Evolutionary conservation across 2,888 invertebrate genomes (phyloP).

Genomic region (Rhamphomyia laevipes): DNA sequence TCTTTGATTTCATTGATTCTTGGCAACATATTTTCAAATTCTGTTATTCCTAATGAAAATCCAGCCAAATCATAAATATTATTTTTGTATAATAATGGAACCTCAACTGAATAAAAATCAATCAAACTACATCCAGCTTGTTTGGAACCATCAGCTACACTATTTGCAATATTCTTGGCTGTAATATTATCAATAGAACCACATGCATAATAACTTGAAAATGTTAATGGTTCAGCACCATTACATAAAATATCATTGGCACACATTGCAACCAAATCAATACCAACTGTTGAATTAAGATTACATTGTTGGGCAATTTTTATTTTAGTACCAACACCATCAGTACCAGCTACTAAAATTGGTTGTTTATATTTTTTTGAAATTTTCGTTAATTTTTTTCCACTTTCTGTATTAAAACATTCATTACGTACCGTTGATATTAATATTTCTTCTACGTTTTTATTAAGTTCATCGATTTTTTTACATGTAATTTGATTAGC

Average conservation of each 20-base stretch:
- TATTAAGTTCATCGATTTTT: not conserved
- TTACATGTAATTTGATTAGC: not conserved
- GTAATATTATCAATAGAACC: constrained; percentile 61
- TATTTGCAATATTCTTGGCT: constrained; percentile 42
- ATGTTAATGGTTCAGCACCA: constrained; percentile 91
- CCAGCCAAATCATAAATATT: constrained; percentile 93
- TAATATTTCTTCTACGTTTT: not conserved
- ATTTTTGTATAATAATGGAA: constrained; percentile 82
- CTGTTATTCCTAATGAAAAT: constrained; percentile 89
- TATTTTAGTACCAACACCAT: constrained; percentile 97
- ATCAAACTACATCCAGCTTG: constrained; percentile 75
- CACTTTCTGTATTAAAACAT: constrained; percentile 21
- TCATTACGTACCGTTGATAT: constrained; percentile 19
- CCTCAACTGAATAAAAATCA: constrained; percentile 86
- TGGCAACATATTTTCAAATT: constrained; percentile 62
- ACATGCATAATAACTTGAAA: constrained; percentile 89
- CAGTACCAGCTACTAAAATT: constrained; percentile 84
- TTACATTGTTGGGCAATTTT: constrained; percentile 75
- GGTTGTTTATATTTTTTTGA: constrained; percentile 52
- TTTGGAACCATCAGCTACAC: constrained; percentile 71
- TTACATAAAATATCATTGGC: constrained; percentile 95
- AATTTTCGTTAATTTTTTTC: constrained; percentile 30
- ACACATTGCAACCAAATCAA: constrained; percentile 97
- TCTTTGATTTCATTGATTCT: constrained; percentile 52
- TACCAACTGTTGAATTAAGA: constrained; percentile 71